Evolutionary conservation across 2,113 vertebrate species (phyloP).

Genomic region (Amphilophus citrinellus): DNA sequence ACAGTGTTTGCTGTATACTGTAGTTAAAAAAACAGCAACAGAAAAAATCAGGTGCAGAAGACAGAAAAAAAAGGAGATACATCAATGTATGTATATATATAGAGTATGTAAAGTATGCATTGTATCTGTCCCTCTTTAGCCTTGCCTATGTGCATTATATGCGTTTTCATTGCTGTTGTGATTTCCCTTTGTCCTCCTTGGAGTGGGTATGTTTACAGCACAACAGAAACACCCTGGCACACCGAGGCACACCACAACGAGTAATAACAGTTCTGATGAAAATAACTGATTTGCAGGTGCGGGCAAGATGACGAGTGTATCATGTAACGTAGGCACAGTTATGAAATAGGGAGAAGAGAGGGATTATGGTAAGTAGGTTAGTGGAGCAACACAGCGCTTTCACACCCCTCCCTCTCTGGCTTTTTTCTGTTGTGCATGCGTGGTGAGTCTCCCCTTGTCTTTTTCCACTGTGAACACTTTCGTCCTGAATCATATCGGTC

Average conservation of each 20-base stretch:
- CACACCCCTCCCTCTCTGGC: slow-evolving; percentile 53
- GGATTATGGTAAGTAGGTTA: slow-evolving; percentile 84
- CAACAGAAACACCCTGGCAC: neutral
- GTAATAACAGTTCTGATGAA: slow-evolving; percentile 47
- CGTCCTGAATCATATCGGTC: slow-evolving; percentile 17
- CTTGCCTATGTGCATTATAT: neutral
- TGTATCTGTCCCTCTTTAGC: neutral
- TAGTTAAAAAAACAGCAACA: neutral
- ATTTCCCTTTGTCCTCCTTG: neutral
- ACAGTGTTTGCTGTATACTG: neutral
- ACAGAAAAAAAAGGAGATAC: neutral
- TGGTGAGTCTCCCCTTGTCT: slow-evolving; percentile 10
- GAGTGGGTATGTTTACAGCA: neutral
- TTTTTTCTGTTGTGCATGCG: slow-evolving; percentile 34
- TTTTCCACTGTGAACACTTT: slow-evolving; percentile 34
- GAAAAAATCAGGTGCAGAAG: neutral
- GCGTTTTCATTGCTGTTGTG: neutral
- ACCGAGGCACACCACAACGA: slow-evolving; percentile 5
- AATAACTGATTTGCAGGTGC: slow-evolving; percentile 53
- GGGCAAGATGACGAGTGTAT: slow-evolving; percentile 60
- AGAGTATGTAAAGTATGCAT: neutral
- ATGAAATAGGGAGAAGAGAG: slow-evolving; percentile 78
- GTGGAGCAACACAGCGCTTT: slow-evolving; percentile 74
- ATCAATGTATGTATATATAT: neutral
- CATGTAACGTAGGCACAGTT: slow-evolving; percentile 77